Evolutionary conservation across 2,888 invertebrate species (phyloP), one percentile per base, ranked within the genome.

Genomic region (Gerris lacustris): DNA sequence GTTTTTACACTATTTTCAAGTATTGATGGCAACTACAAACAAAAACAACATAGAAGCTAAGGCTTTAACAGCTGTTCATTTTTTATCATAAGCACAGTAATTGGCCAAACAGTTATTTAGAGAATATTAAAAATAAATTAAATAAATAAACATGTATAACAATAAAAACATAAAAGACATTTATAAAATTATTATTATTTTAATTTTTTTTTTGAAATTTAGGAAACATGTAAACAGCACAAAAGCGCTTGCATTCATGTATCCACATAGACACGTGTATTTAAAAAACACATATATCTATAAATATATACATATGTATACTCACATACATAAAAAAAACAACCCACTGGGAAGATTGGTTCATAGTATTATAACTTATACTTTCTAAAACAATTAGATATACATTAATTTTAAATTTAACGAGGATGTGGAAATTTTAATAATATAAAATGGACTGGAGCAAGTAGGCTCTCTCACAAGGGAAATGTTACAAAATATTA

Each of bases 41-140:
- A 67, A 67, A 18, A 66, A 18, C 66, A 67, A 67, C 67, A 67
- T 67, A 67, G 67, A 67, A 31, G 67, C 67, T 67, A 43, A 17
- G 66, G 17, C 31, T 67, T 67, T 44, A 17, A 31, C 67, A 55
- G 55, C 55, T 55, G 55, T 55, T 55, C 55, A 55, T 9, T 55
- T 47, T 55, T 55, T 55, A 55, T 55, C 15, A 55, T 55, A 55
- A 55, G 55, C 55, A 55, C 55, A 55, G 55, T 55, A 55, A 55
- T 55, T 55, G 55, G 9, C 55, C 55, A 55, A 55, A 55, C 15
- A 55, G 15, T 55, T 55, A 55, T 55, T 55, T 11, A 55, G 55
- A 55, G 55, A 55, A 55, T 55, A 55, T 11, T 55, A 55, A 9
- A 55, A 55, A 55, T 55, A 55, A 55, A 55, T 55, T 11, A 55